Conservation (phyloP, 2,797 vertebrate genomes). For the Acanthis flammea region DNA sequence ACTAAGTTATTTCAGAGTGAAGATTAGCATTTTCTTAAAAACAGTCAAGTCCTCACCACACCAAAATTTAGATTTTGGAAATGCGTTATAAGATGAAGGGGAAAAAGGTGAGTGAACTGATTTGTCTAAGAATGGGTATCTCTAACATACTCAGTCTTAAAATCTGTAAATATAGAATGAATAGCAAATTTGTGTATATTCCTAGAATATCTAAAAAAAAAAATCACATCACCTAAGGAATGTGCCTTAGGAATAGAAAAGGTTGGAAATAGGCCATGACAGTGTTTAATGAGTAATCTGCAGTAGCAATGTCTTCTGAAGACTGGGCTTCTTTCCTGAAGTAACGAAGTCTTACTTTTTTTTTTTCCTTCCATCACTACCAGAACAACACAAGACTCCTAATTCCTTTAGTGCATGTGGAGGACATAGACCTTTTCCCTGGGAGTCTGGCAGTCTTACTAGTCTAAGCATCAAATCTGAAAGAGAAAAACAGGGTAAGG, state of each 20-base stretch:
- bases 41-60: background rate
- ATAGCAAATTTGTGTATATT: background rate
- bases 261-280: background rate
- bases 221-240: background rate
- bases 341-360: background rate
- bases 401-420: background rate
- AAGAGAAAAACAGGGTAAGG: background rate
- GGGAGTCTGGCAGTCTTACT: background rate
- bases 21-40: conserved; percentile 51
- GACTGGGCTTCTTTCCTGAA: background rate
- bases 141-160: background rate
- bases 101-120: background rate
- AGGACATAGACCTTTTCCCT: background rate
- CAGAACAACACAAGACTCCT: background rate
- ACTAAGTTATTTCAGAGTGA: conserved; percentile 60
- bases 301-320: background rate
- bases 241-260: background rate
- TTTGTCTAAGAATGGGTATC: background rate
- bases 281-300: background rate
- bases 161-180: background rate
- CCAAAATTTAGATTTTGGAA: conserved; percentile 7
- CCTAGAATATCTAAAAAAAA: background rate
- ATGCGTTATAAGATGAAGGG: background rate
- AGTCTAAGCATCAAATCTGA: background rate
- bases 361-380: background rate